Base-by-base conservation (phyloP, 2,797 vertebrate species). In the Coregonus ussuriensis region DNA sequence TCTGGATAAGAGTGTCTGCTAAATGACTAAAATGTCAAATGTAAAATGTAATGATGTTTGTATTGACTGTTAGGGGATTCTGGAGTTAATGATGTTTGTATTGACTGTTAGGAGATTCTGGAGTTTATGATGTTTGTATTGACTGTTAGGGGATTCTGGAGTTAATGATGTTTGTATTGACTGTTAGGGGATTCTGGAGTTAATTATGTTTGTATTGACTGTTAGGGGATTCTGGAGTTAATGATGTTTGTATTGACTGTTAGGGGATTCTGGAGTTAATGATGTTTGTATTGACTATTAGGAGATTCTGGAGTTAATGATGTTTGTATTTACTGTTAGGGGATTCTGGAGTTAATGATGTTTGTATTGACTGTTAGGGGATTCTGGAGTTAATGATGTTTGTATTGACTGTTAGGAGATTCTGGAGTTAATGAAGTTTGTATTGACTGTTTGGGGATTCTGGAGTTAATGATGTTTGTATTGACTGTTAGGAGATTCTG, bases 81-180 rank as follows among this genome's bases (percentile, higher is more conserved):
- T 47, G 7, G 2, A 25, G 6, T 62, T 25, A 6, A 25, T 62
- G n/a, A 25, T 0, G 18, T 62, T 62, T 62, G 59, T 18, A 21
- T 21, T 9, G 59, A 62, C 21, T 62, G 15, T 56, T 56, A 4
- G 16, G 14, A 3, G 16, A 47, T 47, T 47, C 41, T 47, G 0
- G 0, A 47, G 0, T 11, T 11, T 3, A 47, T 11, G 59, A 18
- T 25, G 74, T 29, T 41, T 31, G 56, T 6, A 13, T 0, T 25
- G 41, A 37, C 63, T 67, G 51, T 77, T 71, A 94, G 92, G 91
- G 72, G 93, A 93, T 5, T 5, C 80, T 79, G 91, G 89, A 73
- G 87, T 90, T 72, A 25, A 25, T 25, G 1, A 25, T 25, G 25
- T 25, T 25, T 25, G 25, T 25, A 25, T 25, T 25, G 25, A 25